Evolutionary conservation across 2,888 invertebrate species (phyloP), one percentile per base, ranked within the genome.

Genomic region (Capitulum mitella): DNA sequence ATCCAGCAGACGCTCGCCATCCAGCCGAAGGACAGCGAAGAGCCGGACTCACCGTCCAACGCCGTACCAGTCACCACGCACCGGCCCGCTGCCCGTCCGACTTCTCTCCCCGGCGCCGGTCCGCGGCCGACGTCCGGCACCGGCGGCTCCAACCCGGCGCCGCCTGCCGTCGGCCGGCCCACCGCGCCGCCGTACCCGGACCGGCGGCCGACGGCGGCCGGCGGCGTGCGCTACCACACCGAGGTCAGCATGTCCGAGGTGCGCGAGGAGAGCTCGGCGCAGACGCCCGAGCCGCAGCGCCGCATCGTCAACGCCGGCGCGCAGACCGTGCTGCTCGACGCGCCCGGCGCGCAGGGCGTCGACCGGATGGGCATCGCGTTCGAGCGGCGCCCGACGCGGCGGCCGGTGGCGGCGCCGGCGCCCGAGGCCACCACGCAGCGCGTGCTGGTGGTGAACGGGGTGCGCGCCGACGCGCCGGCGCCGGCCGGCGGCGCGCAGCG

Each of bases 391-490:
- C 12, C 70, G 2, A 70, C 70, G 22, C 37, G 70, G 22, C 29
- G 40, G 2, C 70, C 70, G 10, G 8, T 70, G 70, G 14, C 40
- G n/a, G 29, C 70, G n/a, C 70, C 70, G 26, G 22, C 61, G 14
- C 3, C 64, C 34, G 37, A 37, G 26, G 1, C 70, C 70, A 40
- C 29, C 10, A 70, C 70, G 26, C 70, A 26, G 26, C 37, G 26
- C 22, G 70, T 70, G 37, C 37, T 70, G 70, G 70, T 70, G 26
- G 70, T 70, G 70, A 70, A 37, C 40, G 70, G 19, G 29, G 70
- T n/a, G n/a, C n/a, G n/a, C n/a, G n/a, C n/a, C n/a, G n/a, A n/a
- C n/a, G n/a, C 29, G 37, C 37, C 37, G 37, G 70, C 16, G 43
- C 43, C 43, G 16, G 34, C 12, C 26, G 10, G 70, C 8, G 22